These are phyloP conservation scores for Ciconia stormi DNA, from an alignment of 2,113 vertebrate genomes.

Conservation along the genomic window DNA sequence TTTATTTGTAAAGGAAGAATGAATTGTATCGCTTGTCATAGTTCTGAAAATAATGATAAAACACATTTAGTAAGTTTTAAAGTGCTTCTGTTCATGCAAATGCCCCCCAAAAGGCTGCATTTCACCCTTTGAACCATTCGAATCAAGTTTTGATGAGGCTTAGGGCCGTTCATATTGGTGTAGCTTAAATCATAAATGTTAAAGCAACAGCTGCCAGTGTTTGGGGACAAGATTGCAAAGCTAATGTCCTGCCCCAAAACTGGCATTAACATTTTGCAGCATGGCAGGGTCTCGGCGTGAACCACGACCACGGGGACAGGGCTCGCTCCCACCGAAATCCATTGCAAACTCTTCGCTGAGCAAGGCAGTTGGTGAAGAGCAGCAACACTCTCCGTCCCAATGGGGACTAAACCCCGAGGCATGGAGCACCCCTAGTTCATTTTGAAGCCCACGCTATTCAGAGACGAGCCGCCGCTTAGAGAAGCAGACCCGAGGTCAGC, in stretches of 20 bases:
- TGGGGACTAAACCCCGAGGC: neutral
- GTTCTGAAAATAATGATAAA: neutral
- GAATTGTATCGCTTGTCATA: neutral
- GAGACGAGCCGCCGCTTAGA: neutral
- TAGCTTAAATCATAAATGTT: neutral
- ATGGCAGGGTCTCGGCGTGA: neutral
- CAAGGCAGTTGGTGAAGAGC: neutral
- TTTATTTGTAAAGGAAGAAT: neutral
- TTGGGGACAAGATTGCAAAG: neutral
- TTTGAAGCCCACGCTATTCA: neutral
- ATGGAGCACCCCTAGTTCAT: neutral
- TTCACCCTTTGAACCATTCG: neutral
- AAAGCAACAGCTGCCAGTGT: neutral
- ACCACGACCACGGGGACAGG: neutral
- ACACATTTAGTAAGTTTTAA: neutral
- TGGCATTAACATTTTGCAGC: fast-evolving
- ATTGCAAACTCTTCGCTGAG: neutral
- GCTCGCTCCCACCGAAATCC: neutral
- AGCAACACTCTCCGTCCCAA: neutral
- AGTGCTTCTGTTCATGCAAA: neutral
- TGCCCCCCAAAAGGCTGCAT: neutral
- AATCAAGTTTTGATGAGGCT: neutral
- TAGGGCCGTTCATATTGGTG: neutral
- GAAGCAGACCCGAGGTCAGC: neutral
- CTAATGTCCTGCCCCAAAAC: neutral